Base-by-base conservation (phyloP, 2,888 invertebrate genomes). In the Arrhopalites spinosus region DNA sequence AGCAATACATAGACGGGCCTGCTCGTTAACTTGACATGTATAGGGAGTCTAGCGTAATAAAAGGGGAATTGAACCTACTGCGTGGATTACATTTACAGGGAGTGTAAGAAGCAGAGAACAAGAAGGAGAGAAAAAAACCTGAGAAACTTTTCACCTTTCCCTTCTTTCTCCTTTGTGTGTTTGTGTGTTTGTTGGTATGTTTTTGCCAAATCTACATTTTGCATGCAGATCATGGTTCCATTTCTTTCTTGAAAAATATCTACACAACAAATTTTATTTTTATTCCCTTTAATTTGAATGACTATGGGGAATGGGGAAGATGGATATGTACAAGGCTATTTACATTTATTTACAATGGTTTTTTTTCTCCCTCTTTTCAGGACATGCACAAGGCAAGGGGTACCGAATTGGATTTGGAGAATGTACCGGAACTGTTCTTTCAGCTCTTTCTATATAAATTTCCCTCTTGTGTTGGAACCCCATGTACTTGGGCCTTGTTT, bases 331-430 rank as follows among this genome's bases (percentile, higher is more conserved):
- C n/a, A 20, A 8, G 53, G 25, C 25, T 50, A n/a, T 20, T 50
- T 50, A 25, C 1, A 59, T 13, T 13, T 23, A 11, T 27, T 23
- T 50, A 20, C 15, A 50, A n/a, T 11, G 17, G 15, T 17, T 17
- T 15, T 50, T 67, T 20, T 43, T 47, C 27, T 63, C 70, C 27
- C 13, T 30, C 53, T 43, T 73, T 47, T 76, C 82, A 89, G 98
- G 96, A 5, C 89, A 88, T 85, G 97, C 96, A 84, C 88, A 92
- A 83, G 92, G 91, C 36, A 89, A 92, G 77, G 92, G 92, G 0
- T 89, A 89, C 80, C 90, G 92, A 80, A 90, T 99, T 82, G 99
- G 99, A 11, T 99, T 99, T 86, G 99, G 99, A 0, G 88, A 89
- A 71, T 98, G 98, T 85, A 88, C 89, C 77, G 98, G 98, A 74